Percentiles rank a stretch among this genome's conserved stretches.
Evolutionary conservation across 2,797 vertebrate species (phyloP).

Genomic region (Lepilemur septentrionalis): DNA sequence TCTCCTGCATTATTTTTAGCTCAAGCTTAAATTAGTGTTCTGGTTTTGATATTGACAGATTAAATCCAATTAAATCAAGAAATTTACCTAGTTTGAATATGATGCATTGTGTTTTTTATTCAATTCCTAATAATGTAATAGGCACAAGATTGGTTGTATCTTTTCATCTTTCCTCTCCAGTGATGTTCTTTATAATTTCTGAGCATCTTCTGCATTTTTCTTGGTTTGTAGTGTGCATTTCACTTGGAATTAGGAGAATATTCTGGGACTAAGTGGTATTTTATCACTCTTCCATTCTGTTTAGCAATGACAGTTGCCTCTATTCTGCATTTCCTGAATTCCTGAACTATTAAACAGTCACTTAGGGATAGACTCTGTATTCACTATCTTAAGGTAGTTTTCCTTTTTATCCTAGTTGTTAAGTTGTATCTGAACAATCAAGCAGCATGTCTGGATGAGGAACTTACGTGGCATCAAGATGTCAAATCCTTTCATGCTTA

Average conservation of each 20-base stretch:
- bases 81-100: constrained; percentile 38
- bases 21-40: constrained; percentile 31
- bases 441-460: neutral
- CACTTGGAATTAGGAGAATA: neutral
- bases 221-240: neutral
- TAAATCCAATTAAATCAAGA: constrained; percentile 56
- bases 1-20: constrained; percentile 49
- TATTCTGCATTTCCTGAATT: neutral
- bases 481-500: neutral
- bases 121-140: neutral
- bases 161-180: constrained; percentile 25
- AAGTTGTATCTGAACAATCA: neutral
- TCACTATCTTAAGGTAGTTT: neutral
- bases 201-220: neutral
- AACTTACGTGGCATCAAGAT: neutral
- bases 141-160: neutral
- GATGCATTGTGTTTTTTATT: constrained; percentile 38
- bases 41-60: constrained; percentile 54
- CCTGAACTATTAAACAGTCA: neutral
- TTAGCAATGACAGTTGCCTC: neutral
- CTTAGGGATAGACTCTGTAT: neutral
- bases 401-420: neutral
- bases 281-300: neutral
- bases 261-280: neutral
- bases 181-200: neutral